Conservation (phyloP, 2,797 vertebrate species). For the Arnoldichthys spilopterus region DNA sequence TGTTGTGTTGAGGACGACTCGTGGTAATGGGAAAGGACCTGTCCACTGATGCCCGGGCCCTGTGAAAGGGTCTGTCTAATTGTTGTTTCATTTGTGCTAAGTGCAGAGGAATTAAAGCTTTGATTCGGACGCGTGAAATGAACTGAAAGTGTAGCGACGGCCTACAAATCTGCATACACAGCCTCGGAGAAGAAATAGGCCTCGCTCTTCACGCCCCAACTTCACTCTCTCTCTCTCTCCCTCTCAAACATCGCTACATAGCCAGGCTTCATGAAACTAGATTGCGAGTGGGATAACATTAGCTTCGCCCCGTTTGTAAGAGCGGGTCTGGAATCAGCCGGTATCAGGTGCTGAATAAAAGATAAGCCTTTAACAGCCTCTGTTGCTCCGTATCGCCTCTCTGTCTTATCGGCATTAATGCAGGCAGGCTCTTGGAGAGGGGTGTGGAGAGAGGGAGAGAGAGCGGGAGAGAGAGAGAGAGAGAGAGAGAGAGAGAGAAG, state of each 20-base stretch:
- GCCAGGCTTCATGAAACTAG: constrained; percentile 32
- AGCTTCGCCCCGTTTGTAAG: constrained; percentile 41
- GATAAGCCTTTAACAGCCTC: constrained; percentile 51
- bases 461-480: background rate
- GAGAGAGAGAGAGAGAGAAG: constrained; percentile 18
- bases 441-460: constrained; percentile 10
- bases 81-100: constrained; percentile 50
- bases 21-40: constrained; percentile 38
- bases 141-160: constrained; percentile 31
- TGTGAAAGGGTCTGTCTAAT: constrained; percentile 31
- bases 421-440: constrained; percentile 1
- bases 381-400: constrained; percentile 38
- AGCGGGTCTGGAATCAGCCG: constrained; percentile 53
- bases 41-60: constrained; percentile 1
- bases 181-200: constrained; percentile 24
- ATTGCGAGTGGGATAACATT: constrained; percentile 53
- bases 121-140: constrained; percentile 48
- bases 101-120: constrained; percentile 42
- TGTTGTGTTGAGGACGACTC: background rate
- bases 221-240: background rate
- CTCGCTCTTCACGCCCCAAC: constrained; percentile 1
- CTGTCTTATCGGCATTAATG: constrained; percentile 46
- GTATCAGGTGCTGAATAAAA: constrained; percentile 57
- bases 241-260: constrained; percentile 4
- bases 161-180: constrained; percentile 10